phyloP scores from a whole-genome alignment of 2,113 vertebrate genomes.

The Carassius auratus region DNA sequence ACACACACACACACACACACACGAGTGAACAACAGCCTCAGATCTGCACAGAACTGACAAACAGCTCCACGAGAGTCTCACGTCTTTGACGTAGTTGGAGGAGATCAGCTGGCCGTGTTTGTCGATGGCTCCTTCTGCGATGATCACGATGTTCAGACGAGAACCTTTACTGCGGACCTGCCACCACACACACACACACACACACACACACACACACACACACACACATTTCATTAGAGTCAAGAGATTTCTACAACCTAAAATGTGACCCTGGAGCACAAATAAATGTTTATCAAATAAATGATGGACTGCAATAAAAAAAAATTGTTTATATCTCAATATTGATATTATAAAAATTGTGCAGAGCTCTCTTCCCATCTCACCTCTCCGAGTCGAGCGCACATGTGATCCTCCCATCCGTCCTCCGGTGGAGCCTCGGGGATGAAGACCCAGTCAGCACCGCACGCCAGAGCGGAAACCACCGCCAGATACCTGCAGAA shows the following conservation, averaged over 20 bases:
- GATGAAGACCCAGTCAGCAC: slow-evolving; percentile 96
- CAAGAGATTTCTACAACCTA: neutral
- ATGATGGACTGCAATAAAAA: no score
- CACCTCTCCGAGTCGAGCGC: slow-evolving; percentile 81
- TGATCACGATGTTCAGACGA: slow-evolving; percentile 92
- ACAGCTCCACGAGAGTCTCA: slow-evolving; percentile 65
- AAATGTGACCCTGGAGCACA: no score
- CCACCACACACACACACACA: neutral
- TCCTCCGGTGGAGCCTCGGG: slow-evolving; percentile 93
- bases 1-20: slow-evolving; percentile 24
- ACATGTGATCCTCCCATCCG: slow-evolving; percentile 90
- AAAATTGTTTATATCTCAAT: no score
- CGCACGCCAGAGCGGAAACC: slow-evolving; percentile 88
- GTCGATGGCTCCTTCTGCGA: slow-evolving; percentile 91
- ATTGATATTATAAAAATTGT: no score
- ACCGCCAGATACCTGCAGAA: slow-evolving; percentile 88
- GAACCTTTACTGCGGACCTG: slow-evolving; percentile 73
- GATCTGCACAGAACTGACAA: neutral
- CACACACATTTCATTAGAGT: neutral
- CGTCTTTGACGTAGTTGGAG: slow-evolving; percentile 81
- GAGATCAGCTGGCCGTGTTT: slow-evolving; percentile 80
- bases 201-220: neutral
- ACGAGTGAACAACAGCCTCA: neutral
- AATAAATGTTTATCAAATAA: no score
- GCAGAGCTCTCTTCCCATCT: no score